A percentile compares a stretch with the other conserved stretches of the same genome.
phyloP scores from a whole-genome alignment of 2,113 vertebrate genomes.

The Gymnarchus niloticus region DNA sequence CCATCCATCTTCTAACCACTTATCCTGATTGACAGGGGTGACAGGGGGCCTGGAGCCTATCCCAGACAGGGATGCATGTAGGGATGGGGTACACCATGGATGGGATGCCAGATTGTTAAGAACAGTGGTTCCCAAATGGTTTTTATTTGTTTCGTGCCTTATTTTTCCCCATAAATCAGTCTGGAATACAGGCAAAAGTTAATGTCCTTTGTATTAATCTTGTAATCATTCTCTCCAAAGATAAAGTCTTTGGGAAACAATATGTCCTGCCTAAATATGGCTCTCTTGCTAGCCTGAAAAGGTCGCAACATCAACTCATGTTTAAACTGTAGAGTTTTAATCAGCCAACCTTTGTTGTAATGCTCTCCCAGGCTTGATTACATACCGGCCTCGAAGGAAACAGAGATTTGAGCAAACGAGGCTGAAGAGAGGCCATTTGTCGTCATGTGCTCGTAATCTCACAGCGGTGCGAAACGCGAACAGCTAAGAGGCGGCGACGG shows the following conservation, averaged over 20 bases:
- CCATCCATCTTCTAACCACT: no score
- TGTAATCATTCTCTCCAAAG: conserved; percentile 3
- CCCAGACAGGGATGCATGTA: not conserved
- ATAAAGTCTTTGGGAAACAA: not conserved
- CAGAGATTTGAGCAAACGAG: not conserved
- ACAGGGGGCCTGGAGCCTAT: no score
- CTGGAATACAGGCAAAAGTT: not conserved
- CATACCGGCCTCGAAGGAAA: not conserved
- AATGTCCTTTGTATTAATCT: not conserved
- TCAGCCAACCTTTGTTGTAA: not conserved
- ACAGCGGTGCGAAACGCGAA: not conserved
- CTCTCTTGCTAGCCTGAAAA: not conserved
- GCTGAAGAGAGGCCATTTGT: not conserved
- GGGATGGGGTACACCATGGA: not conserved
- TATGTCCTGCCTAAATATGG: not conserved
- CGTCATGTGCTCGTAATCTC: not conserved
- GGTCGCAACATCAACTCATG: conserved; percentile 7
- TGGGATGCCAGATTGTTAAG: not conserved
- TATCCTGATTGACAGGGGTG: no score
- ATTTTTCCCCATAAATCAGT: not conserved
- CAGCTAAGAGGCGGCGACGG: not conserved
- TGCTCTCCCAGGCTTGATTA: conserved; percentile 6
- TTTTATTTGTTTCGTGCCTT: not conserved
- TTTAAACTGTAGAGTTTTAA: not conserved
- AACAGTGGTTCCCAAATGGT: not conserved